Evolutionary conservation across 2,797 vertebrate species (phyloP).

Genomic region (Gallinago stenura): DNA sequence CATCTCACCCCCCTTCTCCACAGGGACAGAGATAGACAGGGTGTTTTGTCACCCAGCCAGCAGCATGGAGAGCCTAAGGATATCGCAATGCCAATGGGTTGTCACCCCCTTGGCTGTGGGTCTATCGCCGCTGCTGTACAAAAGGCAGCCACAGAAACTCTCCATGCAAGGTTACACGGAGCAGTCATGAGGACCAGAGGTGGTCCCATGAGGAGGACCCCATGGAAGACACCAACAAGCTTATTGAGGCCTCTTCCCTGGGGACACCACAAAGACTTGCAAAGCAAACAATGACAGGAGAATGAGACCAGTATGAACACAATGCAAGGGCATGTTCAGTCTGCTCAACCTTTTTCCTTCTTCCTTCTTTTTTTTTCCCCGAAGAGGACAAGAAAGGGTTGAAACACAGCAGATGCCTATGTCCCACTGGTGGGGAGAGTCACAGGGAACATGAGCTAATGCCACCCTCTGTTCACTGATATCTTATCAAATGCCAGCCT

Average conservation of each 20-base stretch:
- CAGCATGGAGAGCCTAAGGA: not conserved
- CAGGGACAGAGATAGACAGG: not conserved
- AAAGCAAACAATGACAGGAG: not conserved
- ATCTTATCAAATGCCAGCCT: not conserved
- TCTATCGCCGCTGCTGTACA: not conserved
- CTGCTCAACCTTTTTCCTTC: not conserved
- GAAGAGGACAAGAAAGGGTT: not conserved
- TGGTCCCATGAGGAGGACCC: not conserved
- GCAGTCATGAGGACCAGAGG: not conserved
- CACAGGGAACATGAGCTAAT: not conserved
- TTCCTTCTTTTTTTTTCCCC: not conserved
- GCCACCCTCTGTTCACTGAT: not conserved
- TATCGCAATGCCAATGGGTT: rapidly evolving
- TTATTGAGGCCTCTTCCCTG: not conserved
- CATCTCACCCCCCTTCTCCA: rapidly evolving
- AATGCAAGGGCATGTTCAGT: not conserved
- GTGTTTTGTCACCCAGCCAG: not conserved
- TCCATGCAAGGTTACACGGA: not conserved
- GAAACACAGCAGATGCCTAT: not conserved
- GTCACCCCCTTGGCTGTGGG: not conserved
- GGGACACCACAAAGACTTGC: not conserved
- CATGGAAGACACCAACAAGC: not conserved
- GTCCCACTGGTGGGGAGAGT: not conserved
- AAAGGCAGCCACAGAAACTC: not conserved
- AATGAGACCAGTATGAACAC: not conserved